These are phyloP conservation scores for Zenarchopterus dispar DNA, from an alignment of 2,797 vertebrate genomes.

Conservation along the genomic window DNA sequence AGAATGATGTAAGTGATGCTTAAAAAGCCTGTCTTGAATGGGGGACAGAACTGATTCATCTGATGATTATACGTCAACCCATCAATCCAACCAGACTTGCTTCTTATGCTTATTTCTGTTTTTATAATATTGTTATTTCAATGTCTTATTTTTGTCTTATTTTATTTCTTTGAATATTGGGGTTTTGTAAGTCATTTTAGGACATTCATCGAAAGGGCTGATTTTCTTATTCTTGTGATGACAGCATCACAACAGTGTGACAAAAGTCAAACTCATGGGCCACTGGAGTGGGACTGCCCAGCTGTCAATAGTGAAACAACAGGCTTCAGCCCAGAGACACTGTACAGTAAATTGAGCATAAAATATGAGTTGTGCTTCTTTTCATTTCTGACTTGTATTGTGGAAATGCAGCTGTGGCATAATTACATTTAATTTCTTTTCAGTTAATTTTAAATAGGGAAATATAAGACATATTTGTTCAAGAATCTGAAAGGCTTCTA, in stretches of 20 bases:
- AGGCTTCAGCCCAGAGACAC: conserved; percentile 11
- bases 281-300: conserved; percentile 17
- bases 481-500: background rate
- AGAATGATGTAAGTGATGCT: too few species aligned
- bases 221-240: background rate
- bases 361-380: background rate
- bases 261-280: conserved; percentile 15
- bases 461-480: background rate
- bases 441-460: background rate
- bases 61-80: too few species aligned
- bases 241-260: background rate
- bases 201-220: background rate
- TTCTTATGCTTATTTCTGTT: too few species aligned
- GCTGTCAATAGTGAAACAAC: background rate
- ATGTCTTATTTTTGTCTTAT: too few species aligned
- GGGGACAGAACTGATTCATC: too few species aligned
- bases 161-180: too few species aligned
- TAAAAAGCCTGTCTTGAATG: too few species aligned
- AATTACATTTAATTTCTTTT: background rate
- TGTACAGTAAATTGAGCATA: conserved; percentile 12
- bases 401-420: background rate
- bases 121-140: too few species aligned
- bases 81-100: too few species aligned
- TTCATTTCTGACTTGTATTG: background rate
- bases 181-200: background rate